A percentile compares a stretch with the other conserved stretches of the same genome.
phyloP scores from a whole-genome alignment of 1,140 invertebrate species.

The Tetramorium alpestre region DNA sequence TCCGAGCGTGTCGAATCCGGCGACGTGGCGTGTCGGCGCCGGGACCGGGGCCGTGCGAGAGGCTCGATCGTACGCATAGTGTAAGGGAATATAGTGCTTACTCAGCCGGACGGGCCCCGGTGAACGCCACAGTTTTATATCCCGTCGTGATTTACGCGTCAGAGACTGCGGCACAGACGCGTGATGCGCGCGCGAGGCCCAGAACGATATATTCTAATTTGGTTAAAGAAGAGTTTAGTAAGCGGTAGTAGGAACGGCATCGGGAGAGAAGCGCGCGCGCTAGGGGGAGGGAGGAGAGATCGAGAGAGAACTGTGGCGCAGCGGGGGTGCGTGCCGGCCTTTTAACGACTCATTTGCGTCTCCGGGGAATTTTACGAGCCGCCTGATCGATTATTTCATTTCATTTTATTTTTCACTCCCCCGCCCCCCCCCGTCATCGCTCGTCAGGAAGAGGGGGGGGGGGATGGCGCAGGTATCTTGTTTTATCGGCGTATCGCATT shows the following conservation, averaged over 20 bases:
- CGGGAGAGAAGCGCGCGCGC: slow-evolving; percentile 7
- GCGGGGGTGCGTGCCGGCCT: slow-evolving; percentile 73
- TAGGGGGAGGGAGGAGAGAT: not conserved
- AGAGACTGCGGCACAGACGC: slow-evolving; percentile 29
- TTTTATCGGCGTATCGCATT: slow-evolving; percentile 76
- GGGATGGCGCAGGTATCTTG: slow-evolving; percentile 38
- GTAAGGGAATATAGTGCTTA: not conserved
- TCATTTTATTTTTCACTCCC: slow-evolving; percentile 71
- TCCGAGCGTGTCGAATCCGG: slow-evolving; percentile 33
- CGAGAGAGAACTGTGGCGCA: slow-evolving; percentile 52
- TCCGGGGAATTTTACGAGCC: slow-evolving; percentile 70
- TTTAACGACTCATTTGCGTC: slow-evolving; percentile 80
- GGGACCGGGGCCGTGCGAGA: not conserved
- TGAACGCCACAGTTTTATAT: slow-evolving; percentile 48
- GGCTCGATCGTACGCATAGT: slow-evolving; percentile 15
- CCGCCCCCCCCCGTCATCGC: not conserved
- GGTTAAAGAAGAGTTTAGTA: slow-evolving; percentile 73
- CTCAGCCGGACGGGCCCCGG: not conserved
- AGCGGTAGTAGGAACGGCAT: slow-evolving; percentile 57
- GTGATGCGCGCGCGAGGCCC: slow-evolving; percentile 54
- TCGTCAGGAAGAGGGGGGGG: not conserved
- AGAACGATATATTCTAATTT: slow-evolving; percentile 74
- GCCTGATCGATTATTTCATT: slow-evolving; percentile 79
- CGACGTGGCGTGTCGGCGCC: slow-evolving; percentile 35
- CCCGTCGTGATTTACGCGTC: slow-evolving; percentile 61